phyloP scores from a whole-genome alignment of 2,888 invertebrate species.

The Protonemura montana region DNA sequence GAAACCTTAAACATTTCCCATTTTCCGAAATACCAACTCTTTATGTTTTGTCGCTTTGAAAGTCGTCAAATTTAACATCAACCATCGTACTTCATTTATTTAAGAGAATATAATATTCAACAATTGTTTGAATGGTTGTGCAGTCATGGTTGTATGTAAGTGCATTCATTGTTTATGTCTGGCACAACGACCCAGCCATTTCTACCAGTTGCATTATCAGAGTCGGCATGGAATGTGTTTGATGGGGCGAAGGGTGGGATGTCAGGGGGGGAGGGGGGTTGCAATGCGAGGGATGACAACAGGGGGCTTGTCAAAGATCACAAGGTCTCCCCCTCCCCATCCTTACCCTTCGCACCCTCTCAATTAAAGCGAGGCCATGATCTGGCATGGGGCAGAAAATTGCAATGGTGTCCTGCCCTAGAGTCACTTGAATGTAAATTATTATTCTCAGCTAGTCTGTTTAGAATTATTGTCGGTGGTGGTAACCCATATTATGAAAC shows the following conservation, averaged over 20 bases:
- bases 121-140: neutral
- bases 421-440: neutral
- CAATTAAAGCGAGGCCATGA: neutral
- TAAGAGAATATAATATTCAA: neutral
- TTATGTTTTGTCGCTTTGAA: no score
- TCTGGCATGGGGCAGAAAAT: neutral
- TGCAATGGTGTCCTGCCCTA: neutral
- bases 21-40: no score
- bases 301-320: slow-evolving; percentile 39
- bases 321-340: slow-evolving; percentile 14
- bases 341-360: slow-evolving; percentile 24
- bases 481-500: no score
- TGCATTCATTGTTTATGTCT: slow-evolving; percentile 7
- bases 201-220: slow-evolving; percentile 14
- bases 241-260: neutral
- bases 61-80: no score
- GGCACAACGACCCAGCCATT: neutral
- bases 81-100: no score
- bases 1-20: no score
- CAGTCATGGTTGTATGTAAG: neutral
- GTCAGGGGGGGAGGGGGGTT: slow-evolving; percentile 14
- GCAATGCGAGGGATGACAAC: slow-evolving; percentile 38
- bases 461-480: neutral
- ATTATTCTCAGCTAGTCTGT: neutral
- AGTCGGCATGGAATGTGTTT: neutral